Conservation (phyloP, 1,140 invertebrate species). For the Cepaea nemoralis region DNA sequence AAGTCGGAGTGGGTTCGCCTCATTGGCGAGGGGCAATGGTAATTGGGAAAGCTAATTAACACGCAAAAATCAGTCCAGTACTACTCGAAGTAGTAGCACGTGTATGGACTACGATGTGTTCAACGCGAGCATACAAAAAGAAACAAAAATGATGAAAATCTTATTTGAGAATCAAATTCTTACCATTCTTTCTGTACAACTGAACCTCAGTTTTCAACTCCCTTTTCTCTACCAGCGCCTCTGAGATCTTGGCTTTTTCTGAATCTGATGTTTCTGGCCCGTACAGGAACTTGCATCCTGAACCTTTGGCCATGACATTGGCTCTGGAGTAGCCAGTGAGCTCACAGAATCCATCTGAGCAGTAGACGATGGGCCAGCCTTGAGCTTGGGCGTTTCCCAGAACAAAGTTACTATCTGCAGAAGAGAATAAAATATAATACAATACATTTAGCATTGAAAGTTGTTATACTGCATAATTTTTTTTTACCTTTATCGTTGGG, state of each 20-base stretch:
- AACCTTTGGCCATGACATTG: constrained; percentile 88
- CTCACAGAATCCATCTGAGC: constrained; percentile 97
- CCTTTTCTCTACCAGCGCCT: constrained; percentile 87
- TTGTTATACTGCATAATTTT: no score
- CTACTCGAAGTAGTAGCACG: no score
- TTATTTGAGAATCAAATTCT: no score
- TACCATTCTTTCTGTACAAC: constrained; percentile 14
- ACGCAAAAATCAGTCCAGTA: no score
- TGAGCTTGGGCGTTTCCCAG: constrained; percentile 95
- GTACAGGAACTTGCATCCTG: constrained; percentile 95
- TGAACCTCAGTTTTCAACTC: constrained; percentile 91
- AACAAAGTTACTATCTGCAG: constrained; percentile 67
- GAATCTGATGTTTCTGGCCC: constrained; percentile 90
- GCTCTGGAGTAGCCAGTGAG: constrained; percentile 92
- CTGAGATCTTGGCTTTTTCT: constrained; percentile 89
- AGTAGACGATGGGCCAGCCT: constrained; percentile 94
- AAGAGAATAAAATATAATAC: neutral
- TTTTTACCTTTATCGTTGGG: no score
- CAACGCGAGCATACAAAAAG: no score
- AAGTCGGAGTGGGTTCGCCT: no score
- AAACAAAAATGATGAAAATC: no score
- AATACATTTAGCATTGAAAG: no score
- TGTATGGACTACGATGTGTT: no score
- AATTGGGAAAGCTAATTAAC: no score
- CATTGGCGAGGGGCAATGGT: no score